Conservation (phyloP, 2,888 invertebrate genomes). For the Lasioglossum malachurum region DNA sequence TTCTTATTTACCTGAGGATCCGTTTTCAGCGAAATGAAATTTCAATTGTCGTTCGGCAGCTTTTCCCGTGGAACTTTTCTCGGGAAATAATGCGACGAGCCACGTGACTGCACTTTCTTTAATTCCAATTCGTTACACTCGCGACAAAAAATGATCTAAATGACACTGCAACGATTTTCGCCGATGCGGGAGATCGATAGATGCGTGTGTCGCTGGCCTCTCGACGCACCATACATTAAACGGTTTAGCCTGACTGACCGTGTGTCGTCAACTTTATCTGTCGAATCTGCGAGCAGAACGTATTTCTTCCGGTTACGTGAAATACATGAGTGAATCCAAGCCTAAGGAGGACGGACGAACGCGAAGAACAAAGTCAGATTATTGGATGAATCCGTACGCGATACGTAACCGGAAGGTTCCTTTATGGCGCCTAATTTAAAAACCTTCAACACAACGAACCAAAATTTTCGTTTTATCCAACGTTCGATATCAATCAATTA, state of each 20-base stretch:
- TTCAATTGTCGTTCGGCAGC: background rate
- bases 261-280: conserved; percentile 11
- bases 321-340: conserved; percentile 20
- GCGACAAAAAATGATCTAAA: conserved; percentile 18
- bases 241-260: background rate
- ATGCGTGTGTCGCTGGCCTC: background rate
- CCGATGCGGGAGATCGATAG: background rate
- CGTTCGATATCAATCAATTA: background rate
- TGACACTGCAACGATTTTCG: conserved; percentile 1
- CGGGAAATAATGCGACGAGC: background rate
- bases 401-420: conserved; percentile 37
- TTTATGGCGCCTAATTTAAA: conserved; percentile 41
- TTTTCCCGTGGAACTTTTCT: background rate
- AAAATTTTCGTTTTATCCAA: background rate
- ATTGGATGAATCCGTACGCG: background rate
- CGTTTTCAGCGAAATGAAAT: background rate
- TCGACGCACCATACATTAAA: conserved; percentile 14
- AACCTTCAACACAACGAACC: background rate
- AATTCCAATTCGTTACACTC: conserved; percentile 29
- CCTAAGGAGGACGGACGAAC: conserved; percentile 11
- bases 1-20: conserved; percentile 58
- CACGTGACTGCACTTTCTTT: conserved; percentile 46
- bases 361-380: conserved; percentile 19
- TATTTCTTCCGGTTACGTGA: conserved; percentile 30
- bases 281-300: conserved; percentile 20